Evolutionary conservation across 1,140 invertebrate species (phyloP).

Genomic region (Ceratina japonica): DNA sequence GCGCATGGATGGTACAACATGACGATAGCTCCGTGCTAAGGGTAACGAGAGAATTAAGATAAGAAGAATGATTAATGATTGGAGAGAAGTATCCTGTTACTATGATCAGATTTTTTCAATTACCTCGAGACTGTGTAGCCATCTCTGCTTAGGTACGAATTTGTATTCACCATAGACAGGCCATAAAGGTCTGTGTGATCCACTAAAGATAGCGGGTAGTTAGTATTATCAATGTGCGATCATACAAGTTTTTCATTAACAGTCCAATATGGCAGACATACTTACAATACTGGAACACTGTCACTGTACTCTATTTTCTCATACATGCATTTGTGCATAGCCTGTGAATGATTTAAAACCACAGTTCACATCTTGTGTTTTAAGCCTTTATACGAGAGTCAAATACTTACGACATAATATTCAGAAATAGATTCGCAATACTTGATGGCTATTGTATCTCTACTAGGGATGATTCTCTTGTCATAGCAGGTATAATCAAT

Average conservation of each 20-base stretch:
- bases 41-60: no score
- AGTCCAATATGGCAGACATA: slow-evolving; percentile 28
- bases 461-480: slow-evolving; percentile 77
- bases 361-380: neutral
- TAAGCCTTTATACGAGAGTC: neutral
- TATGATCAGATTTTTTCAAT: neutral
- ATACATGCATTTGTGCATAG: slow-evolving; percentile 86
- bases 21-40: slow-evolving; percentile 89
- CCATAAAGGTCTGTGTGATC: slow-evolving; percentile 89
- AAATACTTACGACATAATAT: slow-evolving; percentile 80
- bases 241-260: neutral
- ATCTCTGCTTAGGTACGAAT: slow-evolving; percentile 90
- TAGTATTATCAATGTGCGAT: slow-evolving; percentile 19
- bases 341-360: slow-evolving; percentile 71
- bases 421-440: slow-evolving; percentile 82
- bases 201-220: slow-evolving; percentile 81
- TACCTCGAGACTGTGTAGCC: slow-evolving; percentile 91
- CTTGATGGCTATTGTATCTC: slow-evolving; percentile 77
- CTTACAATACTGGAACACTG: slow-evolving; percentile 80
- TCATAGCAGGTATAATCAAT: slow-evolving; percentile 84
- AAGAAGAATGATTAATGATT: neutral
- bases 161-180: slow-evolving; percentile 90
- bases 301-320: slow-evolving; percentile 84
- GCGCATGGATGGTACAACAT: slow-evolving; percentile 95
- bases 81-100: rapidly evolving